Evolutionary conservation across 2,888 invertebrate species (phyloP).

Genomic region (Himalopsyche kuldschensis): DNA sequence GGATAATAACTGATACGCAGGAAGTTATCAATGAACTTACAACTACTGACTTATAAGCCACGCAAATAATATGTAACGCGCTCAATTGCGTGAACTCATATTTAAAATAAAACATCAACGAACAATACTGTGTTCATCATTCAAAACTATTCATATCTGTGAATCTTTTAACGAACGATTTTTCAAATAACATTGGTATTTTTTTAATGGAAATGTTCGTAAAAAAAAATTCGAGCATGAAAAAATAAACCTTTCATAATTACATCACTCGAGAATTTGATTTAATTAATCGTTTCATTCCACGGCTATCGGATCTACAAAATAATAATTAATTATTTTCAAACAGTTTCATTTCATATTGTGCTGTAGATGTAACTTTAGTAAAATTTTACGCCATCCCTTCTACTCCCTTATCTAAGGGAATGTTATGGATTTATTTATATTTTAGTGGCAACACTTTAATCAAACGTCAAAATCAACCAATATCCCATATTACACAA

Average conservation of each 20-base stretch:
- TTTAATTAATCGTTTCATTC: too few relatives aligned
- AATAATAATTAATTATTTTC: too few relatives aligned
- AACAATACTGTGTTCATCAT: too few relatives aligned
- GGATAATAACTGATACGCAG: background rate
- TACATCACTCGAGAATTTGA: too few relatives aligned
- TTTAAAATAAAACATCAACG: too few relatives aligned
- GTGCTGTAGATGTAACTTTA: background rate
- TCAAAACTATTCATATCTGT: too few relatives aligned
- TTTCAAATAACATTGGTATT: too few relatives aligned
- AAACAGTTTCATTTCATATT: background rate
- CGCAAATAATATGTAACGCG: background rate
- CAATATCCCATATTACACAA: background rate
- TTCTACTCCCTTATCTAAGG: background rate
- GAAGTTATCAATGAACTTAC: background rate
- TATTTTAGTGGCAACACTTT: background rate
- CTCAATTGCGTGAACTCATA: background rate
- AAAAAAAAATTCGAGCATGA: too few relatives aligned
- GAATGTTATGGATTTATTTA: background rate
- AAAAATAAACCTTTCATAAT: too few relatives aligned
- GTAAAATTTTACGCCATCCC: background rate
- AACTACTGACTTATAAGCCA: background rate
- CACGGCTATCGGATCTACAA: too few relatives aligned
- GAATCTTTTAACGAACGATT: too few relatives aligned
- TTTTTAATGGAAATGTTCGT: too few relatives aligned
- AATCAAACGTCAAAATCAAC: background rate